Evolutionary conservation across 2,888 invertebrate genomes (phyloP).

Genomic region (Scaeva pyrastri): DNA sequence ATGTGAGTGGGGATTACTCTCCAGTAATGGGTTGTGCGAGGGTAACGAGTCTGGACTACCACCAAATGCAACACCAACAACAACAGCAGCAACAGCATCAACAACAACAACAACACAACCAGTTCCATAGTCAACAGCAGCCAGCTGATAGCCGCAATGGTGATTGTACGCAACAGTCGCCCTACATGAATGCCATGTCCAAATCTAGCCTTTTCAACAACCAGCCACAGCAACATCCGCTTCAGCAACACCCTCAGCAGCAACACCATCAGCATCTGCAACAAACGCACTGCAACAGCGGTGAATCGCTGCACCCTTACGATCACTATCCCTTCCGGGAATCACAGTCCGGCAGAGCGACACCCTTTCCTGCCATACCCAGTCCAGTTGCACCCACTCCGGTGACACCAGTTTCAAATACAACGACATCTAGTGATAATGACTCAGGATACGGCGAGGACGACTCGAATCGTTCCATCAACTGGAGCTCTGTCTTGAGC

Average conservation of each 20-base stretch:
- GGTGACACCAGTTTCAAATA: constrained; percentile 56
- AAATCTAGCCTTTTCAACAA: constrained; percentile 60
- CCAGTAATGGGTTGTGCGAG: constrained; percentile 82
- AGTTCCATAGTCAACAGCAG: constrained; percentile 78
- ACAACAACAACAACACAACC: constrained; percentile 79
- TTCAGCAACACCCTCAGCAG: constrained; percentile 75
- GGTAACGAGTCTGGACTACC: constrained; percentile 81
- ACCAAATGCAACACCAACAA: constrained; percentile 77
- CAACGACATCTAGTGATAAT: constrained; percentile 84
- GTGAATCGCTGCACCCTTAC: constrained; percentile 81
- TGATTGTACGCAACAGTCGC: constrained; percentile 65
- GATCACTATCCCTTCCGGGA: constrained; percentile 84
- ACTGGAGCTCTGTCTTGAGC: constrained; percentile 96
- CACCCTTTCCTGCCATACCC: constrained; percentile 86
- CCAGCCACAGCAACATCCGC: constrained; percentile 79
- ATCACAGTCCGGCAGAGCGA: constrained; percentile 87
- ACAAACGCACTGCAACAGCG: constrained; percentile 65
- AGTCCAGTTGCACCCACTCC: constrained; percentile 55
- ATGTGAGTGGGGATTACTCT: constrained; percentile 52
- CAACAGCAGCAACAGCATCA: constrained; percentile 76
- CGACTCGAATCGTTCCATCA: constrained; percentile 91
- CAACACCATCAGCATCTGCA: constrained; percentile 73
- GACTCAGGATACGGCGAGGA: constrained; percentile 92
- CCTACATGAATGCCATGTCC: constrained; percentile 66
- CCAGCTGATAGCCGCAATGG: constrained; percentile 62